Evolutionary conservation across 2,888 invertebrate species (phyloP).

Genomic region (Dasypolia templi): DNA sequence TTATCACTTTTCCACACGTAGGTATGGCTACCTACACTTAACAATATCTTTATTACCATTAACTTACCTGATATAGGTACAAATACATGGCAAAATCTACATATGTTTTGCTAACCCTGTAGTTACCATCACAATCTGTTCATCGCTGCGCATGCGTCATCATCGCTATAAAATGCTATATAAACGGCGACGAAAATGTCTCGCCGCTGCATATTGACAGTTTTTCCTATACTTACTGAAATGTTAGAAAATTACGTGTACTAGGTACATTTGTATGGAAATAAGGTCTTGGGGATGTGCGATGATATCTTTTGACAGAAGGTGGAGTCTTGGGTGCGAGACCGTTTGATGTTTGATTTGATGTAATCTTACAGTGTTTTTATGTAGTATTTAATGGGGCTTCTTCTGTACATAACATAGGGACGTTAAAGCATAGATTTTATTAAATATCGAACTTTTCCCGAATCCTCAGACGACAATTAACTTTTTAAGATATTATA

Average conservation of each 20-base stretch:
- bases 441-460: conserved; percentile 1
- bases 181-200: conserved; percentile 54
- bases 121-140: conserved; percentile 44
- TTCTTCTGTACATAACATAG: not conserved
- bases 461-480: not conserved
- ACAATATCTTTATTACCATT: not conserved
- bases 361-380: not conserved
- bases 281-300: conserved; percentile 10
- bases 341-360: too few relatives aligned
- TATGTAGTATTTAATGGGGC: conserved; percentile 1
- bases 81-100: conserved; percentile 1
- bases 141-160: conserved; percentile 63
- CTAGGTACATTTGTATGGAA: conserved; percentile 43
- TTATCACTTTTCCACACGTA: conserved; percentile 36
- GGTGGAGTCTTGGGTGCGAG: not conserved
- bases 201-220: conserved; percentile 45
- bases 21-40: not conserved
- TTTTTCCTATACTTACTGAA: conserved; percentile 30
- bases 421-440: not conserved
- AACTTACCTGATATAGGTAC: not conserved
- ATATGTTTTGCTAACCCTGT: conserved; percentile 32
- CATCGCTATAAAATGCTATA: conserved; percentile 55
- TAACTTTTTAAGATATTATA: not conserved
- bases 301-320: conserved; percentile 13
- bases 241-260: conserved; percentile 42